These are phyloP conservation scores for Drosophila ercepeae DNA, from an alignment of 1,140 invertebrate species.

Conservation along the genomic window DNA sequence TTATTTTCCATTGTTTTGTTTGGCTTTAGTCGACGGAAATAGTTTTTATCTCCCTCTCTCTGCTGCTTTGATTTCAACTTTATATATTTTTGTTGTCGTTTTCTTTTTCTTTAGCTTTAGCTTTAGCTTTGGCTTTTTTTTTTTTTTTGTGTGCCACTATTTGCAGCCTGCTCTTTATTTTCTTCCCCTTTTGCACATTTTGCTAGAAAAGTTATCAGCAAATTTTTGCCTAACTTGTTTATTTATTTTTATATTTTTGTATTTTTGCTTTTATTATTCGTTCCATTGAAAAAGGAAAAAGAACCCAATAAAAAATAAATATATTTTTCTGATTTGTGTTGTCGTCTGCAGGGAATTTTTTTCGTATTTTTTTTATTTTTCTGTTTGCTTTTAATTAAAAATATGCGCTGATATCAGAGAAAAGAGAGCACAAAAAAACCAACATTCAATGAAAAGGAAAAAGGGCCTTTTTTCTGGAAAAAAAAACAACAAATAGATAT, in stretches of 20 bases:
- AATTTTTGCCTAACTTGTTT: slow-evolving; percentile 55
- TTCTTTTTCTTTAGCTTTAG: not conserved
- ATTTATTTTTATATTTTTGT: slow-evolving; percentile 12
- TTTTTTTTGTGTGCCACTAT: slow-evolving; percentile 12
- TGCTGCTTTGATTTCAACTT: slow-evolving; percentile 20
- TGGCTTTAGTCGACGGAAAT: slow-evolving; percentile 60
- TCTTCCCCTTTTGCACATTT: slow-evolving; percentile 8
- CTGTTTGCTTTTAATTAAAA: slow-evolving; percentile 65
- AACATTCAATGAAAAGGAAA: slow-evolving; percentile 4
- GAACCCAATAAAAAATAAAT: slow-evolving; percentile 3
- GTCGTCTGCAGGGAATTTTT: slow-evolving; percentile 14
- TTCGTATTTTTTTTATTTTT: not conserved
- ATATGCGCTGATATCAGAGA: slow-evolving; percentile 49
- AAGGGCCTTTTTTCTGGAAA: slow-evolving; percentile 13
- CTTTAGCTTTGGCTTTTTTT: not conserved
- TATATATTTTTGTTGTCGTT: not conserved
- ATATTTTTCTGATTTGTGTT: slow-evolving; percentile 32
- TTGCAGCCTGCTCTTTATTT: slow-evolving; percentile 11
- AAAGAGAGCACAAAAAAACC: not conserved
- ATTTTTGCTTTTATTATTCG: slow-evolving; percentile 24
- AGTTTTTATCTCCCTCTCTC: slow-evolving; percentile 49
- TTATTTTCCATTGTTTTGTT: slow-evolving; percentile 47
- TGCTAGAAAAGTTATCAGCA: slow-evolving; percentile 49
- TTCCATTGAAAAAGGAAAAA: slow-evolving; percentile 11
- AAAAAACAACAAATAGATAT: not conserved